A percentile compares a stretch with the other conserved stretches of the same genome.
Evolutionary conservation across 2,113 vertebrate species (phyloP).

Genomic region (Neolamprologus devosi): DNA sequence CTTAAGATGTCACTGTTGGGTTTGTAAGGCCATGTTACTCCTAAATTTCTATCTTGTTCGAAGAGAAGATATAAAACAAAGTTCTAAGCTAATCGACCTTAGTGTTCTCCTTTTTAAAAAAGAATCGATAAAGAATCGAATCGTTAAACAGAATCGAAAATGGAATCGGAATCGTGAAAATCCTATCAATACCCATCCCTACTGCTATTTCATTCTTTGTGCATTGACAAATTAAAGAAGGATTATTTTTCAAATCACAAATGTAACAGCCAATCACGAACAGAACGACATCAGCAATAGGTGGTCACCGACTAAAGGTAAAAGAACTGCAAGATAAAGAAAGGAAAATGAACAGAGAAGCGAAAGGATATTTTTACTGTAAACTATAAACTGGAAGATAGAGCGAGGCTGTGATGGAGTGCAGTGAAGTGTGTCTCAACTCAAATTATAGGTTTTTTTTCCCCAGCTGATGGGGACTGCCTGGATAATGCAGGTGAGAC

Average conservation of each 20-base stretch:
- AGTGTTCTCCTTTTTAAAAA: too few relatives aligned
- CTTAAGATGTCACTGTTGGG: rapidly evolving
- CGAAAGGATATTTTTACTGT: not conserved
- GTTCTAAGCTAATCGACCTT: too few relatives aligned
- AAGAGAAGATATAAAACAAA: too few relatives aligned
- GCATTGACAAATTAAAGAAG: not conserved
- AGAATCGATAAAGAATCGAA: too few relatives aligned
- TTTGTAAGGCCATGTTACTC: too few relatives aligned
- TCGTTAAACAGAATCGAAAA: too few relatives aligned
- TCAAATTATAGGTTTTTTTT: slow-evolving; percentile 9
- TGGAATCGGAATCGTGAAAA: too few relatives aligned
- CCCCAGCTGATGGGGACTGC: not conserved
- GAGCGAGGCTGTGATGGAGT: not conserved
- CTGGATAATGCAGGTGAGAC: not conserved
- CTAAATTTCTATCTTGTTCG: rapidly evolving
- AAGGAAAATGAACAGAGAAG: not conserved
- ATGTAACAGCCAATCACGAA: not conserved
- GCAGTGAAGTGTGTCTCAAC: slow-evolving; percentile 14
- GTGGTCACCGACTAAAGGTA: not conserved
- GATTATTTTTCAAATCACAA: not conserved
- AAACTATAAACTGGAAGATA: not conserved
- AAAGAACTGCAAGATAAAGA: not conserved
- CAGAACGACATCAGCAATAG: not conserved
- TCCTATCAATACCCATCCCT: too few relatives aligned
- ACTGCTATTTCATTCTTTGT: not conserved